Conservation (phyloP, 2,888 invertebrate species). For the Nipponacmea schrenckii region DNA sequence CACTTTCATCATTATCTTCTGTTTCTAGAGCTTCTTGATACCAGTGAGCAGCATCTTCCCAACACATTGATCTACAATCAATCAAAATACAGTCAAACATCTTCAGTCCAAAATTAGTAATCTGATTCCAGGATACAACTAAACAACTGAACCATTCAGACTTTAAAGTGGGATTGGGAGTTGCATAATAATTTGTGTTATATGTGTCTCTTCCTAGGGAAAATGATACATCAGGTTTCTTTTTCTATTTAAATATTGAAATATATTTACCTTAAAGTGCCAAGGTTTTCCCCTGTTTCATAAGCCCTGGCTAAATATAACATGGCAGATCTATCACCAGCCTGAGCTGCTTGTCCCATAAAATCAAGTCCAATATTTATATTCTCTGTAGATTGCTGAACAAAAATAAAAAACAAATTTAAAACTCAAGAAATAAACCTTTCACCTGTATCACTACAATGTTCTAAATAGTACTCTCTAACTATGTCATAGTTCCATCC, state of each 20-base stretch:
- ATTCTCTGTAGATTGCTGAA: constrained; percentile 59
- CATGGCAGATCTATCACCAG: constrained; percentile 71
- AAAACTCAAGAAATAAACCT: background rate
- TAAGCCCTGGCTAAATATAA: constrained; percentile 71
- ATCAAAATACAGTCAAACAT: background rate
- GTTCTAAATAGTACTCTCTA: too few relatives aligned
- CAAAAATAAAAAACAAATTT: constrained; percentile 21
- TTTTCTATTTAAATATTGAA: too few relatives aligned
- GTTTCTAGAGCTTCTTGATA: constrained; percentile 66
- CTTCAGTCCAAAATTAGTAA: background rate
- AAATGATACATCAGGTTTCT: too few relatives aligned
- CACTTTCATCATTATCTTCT: constrained; percentile 63
- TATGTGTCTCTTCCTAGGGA: too few relatives aligned
- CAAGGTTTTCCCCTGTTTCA: constrained; percentile 69
- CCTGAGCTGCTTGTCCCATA: constrained; percentile 70
- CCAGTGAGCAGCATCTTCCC: constrained; percentile 68
- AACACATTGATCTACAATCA: constrained; percentile 58
- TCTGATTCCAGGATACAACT: too few relatives aligned
- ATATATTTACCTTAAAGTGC: constrained; percentile 52
- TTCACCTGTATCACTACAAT: background rate
- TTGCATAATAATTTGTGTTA: too few relatives aligned
- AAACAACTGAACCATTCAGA: too few relatives aligned
- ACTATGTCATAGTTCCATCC: too few relatives aligned
- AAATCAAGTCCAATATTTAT: constrained; percentile 65
- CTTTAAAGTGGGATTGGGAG: too few relatives aligned